Base-by-base conservation (phyloP, 1,140 invertebrate species). In the Helicorthomorpha holstii region DNA sequence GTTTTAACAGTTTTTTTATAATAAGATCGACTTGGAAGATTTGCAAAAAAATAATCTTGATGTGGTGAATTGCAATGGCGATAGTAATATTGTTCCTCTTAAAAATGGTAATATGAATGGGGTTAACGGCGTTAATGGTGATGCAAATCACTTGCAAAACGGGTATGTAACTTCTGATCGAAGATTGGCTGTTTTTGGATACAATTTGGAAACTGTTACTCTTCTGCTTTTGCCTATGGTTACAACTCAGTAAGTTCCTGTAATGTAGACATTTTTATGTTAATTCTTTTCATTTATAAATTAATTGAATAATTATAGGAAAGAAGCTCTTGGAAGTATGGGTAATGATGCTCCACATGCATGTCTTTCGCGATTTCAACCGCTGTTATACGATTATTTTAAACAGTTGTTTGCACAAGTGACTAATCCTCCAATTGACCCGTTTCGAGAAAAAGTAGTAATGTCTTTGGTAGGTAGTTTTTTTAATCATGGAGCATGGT, bases 401-500 rank as follows among this genome's bases (percentile, higher is more conserved):
- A 97, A 98, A 65, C 95, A 99, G 67, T 72, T 98, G n/a, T 98
- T 98, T 71, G 95, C 95, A 24, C 49, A 77, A 74, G 94, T 98
- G 44, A 99, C 95, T 55, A 98, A 99, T 73, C 95, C 95, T n/a
- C 94, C 95, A 2, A 98, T 99, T 57, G 95, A 99, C 77, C 95
- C 95, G 38, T 97, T 99, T 75, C 81, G 95, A 59, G 95, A 99
- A 69, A 91, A 89, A 66, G 88, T 98, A 56, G 93, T 98, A 48
- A 99, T 99, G 93, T 96, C 93, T 0, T 70, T 99, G 63, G 79
- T 89, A 59, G 59, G 63, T 57, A 12, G 12, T 41, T 41, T 19
- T 12, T 41, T 41, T 12, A 22, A 46, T 46, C 44, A 22, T 46
- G 44, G 12, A 46, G 4, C 19, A 22, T 12, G 44, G 4, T 12